Conservation (phyloP, 2,888 invertebrate genomes). For the Orthosia gothica region DNA sequence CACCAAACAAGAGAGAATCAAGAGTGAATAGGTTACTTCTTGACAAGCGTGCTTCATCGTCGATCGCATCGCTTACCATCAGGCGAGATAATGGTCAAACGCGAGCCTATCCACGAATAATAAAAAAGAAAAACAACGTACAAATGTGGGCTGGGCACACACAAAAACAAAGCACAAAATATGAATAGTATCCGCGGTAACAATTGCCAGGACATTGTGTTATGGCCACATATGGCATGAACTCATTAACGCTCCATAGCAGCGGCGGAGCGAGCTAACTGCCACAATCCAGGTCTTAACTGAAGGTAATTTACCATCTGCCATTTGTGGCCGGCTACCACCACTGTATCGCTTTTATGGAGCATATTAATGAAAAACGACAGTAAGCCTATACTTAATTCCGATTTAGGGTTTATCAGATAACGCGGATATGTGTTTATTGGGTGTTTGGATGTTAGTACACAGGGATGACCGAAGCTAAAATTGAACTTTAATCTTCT, state of each 20-base stretch:
- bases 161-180: constrained; percentile 64
- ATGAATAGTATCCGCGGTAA: constrained; percentile 72
- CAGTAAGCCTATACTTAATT: constrained; percentile 51
- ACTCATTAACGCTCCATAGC: constrained; percentile 81
- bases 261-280: constrained; percentile 76
- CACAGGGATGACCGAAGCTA: neutral
- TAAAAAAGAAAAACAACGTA: constrained; percentile 34
- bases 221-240: constrained; percentile 81
- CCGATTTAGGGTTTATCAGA: constrained; percentile 25
- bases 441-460: constrained; percentile 38
- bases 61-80: too few relatives aligned
- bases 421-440: constrained; percentile 36
- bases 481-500: neutral
- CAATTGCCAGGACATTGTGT: constrained; percentile 76
- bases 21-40: too few relatives aligned
- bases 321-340: constrained; percentile 75
- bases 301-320: constrained; percentile 84
- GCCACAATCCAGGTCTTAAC: constrained; percentile 86
- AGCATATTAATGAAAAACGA: constrained; percentile 69
- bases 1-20: neutral
- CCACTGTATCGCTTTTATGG: constrained; percentile 68
- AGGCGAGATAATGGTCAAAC: too few relatives aligned
- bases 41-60: too few relatives aligned
- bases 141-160: constrained; percentile 36
- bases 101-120: neutral